Evolutionary conservation across 2,113 vertebrate species (phyloP).

Genomic region (Pterocles orientalis): DNA sequence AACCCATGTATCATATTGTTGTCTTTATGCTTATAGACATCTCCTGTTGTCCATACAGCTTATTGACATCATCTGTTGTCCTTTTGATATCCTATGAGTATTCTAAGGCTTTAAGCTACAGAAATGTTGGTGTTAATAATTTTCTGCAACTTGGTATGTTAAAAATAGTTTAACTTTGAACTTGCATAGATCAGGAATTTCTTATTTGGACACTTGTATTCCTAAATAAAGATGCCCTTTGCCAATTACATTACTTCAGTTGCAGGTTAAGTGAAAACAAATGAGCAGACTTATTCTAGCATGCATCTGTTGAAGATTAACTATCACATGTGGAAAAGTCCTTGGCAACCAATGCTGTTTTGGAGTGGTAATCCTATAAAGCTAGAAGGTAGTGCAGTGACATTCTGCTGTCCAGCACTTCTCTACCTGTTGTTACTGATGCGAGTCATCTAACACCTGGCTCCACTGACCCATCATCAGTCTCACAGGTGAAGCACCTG

Average conservation of each 20-base stretch:
- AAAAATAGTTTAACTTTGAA: not conserved
- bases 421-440: not conserved
- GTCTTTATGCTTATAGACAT: not conserved
- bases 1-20: not conserved
- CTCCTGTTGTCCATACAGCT: not conserved
- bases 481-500: not conserved
- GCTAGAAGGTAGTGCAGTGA: not conserved
- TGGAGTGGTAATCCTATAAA: not conserved
- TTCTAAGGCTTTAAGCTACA: not conserved
- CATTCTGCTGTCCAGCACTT: not conserved
- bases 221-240: not conserved
- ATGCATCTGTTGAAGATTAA: not conserved
- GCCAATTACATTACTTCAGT: not conserved
- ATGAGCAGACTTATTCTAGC: not conserved
- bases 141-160: not conserved
- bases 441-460: not conserved
- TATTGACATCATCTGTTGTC: not conserved
- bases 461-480: not conserved
- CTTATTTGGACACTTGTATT: not conserved
- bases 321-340: not conserved
- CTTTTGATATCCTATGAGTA: not conserved
- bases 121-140: not conserved
- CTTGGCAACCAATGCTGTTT: not conserved
- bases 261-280: not conserved
- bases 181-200: not conserved